Percentiles rank a stretch among this genome's conserved stretches.
phyloP scores from a whole-genome alignment of 2,113 vertebrate genomes.

The Burhinus bistriatus region DNA sequence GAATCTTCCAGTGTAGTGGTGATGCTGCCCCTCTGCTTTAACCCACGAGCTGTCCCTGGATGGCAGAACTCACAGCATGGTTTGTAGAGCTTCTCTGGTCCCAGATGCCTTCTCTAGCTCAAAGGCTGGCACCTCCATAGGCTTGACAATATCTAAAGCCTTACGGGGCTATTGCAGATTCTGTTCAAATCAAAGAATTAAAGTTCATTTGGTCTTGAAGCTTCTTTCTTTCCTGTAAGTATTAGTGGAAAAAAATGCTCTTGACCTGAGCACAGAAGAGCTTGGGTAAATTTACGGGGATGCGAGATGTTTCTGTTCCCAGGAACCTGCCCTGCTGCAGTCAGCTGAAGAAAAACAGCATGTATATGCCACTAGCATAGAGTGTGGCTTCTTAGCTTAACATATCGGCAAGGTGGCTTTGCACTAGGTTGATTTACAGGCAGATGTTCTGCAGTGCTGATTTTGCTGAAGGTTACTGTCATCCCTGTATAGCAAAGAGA shows the following conservation, averaged over 20 bases:
- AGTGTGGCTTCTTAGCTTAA: neutral
- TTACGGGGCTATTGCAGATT: neutral
- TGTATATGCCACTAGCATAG: accelerated
- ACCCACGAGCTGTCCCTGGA: neutral
- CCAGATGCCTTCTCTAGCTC: neutral
- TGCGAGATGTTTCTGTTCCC: neutral
- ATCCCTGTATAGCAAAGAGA: neutral
- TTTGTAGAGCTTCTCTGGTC: neutral
- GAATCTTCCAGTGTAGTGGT: neutral
- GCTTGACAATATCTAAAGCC: neutral
- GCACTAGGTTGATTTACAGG: neutral
- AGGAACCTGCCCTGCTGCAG: neutral
- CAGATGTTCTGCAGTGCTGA: neutral
- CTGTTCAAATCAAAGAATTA: neutral
- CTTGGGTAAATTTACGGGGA: neutral
- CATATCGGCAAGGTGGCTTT: neutral
- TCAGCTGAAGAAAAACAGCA: neutral
- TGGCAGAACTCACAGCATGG: neutral
- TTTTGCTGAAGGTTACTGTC: neutral
- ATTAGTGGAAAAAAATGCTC: neutral
- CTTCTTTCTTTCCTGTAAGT: neutral
- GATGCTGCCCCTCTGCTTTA: neutral
- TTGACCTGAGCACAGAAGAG: neutral
- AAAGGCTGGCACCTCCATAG: neutral
- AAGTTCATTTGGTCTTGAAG: neutral